These are phyloP conservation scores for Musca vetustissima DNA, from an alignment of 1,140 invertebrate genomes.

Conservation along the genomic window DNA sequence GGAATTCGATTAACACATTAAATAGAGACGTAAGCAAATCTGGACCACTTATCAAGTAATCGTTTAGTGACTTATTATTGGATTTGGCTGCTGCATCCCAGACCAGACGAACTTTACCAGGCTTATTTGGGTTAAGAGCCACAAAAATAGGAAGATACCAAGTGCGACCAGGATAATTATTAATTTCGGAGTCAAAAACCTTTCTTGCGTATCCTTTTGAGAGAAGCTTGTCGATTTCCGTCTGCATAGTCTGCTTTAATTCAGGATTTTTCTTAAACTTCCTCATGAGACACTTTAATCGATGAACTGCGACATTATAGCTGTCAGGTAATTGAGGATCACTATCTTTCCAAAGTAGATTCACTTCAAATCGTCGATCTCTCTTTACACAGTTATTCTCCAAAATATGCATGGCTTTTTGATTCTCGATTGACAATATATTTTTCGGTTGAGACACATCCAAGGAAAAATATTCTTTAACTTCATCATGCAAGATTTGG, in stretches of 20 bases:
- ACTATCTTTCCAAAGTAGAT: conserved; percentile 6
- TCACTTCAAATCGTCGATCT: not conserved
- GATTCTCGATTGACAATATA: not conserved
- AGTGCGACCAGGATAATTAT: not conserved
- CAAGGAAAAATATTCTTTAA: not conserved
- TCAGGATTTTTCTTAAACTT: conserved; percentile 8
- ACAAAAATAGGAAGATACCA: conserved; percentile 47
- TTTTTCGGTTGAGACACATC: not conserved
- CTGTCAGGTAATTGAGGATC: not conserved
- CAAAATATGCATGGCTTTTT: not conserved
- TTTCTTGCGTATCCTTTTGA: conserved; percentile 25
- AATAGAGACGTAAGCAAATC: conserved; percentile 37
- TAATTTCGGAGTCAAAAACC: not conserved
- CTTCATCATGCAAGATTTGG: not conserved
- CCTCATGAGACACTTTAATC: not conserved
- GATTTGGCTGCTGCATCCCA: conserved; percentile 37
- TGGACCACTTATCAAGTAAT: conserved; percentile 35
- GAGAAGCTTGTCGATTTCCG: conserved; percentile 13
- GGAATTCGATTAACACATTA: conserved; percentile 44
- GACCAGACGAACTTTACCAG: conserved; percentile 36
- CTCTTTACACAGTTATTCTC: too few species aligned
- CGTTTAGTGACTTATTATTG: conserved; percentile 36
- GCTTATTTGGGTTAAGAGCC: conserved; percentile 37
- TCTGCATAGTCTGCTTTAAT: not conserved
- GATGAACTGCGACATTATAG: not conserved